Conservation (phyloP, 1,140 invertebrate species). For the Harpegnathos saltator region DNA sequence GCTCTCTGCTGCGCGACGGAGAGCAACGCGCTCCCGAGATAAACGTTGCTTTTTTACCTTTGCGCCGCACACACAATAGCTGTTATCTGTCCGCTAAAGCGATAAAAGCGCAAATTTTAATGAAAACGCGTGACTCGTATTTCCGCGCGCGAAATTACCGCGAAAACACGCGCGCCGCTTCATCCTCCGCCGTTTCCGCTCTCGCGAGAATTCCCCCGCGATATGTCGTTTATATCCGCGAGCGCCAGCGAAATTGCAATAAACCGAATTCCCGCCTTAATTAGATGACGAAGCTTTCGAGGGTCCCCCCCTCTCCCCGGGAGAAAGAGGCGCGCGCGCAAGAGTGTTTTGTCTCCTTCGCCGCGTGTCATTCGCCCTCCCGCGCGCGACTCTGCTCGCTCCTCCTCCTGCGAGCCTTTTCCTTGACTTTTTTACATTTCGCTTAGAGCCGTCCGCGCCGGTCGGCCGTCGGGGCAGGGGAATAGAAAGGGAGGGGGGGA, state of each 20-base stretch:
- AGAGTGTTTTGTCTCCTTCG: too few relatives aligned
- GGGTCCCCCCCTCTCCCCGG: too few relatives aligned
- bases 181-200: too few relatives aligned
- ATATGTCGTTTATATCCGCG: conserved; percentile 39
- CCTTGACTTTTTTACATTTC: background rate
- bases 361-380: too few relatives aligned
- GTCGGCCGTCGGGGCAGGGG: background rate
- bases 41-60: conserved; percentile 19
- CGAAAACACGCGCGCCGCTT: background rate
- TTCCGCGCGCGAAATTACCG: conserved; percentile 1
- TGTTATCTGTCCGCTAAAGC: conserved; percentile 1
- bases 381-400: background rate
- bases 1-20: background rate
- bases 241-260: conserved; percentile 41
- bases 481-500: too few relatives aligned
- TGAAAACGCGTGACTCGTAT: conserved; percentile 31
- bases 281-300: conserved; percentile 39
- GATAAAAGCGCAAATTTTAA: conserved; percentile 15
- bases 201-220: background rate
- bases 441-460: background rate
- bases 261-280: conserved; percentile 52
- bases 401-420: background rate
- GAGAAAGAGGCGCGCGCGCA: too few relatives aligned
- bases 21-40: background rate
- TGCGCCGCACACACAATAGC: background rate